A percentile compares a stretch with the other conserved stretches of the same genome.
Evolutionary conservation across 1,140 invertebrate genomes (phyloP).

Genomic region (Sycophaga agraensis): DNA sequence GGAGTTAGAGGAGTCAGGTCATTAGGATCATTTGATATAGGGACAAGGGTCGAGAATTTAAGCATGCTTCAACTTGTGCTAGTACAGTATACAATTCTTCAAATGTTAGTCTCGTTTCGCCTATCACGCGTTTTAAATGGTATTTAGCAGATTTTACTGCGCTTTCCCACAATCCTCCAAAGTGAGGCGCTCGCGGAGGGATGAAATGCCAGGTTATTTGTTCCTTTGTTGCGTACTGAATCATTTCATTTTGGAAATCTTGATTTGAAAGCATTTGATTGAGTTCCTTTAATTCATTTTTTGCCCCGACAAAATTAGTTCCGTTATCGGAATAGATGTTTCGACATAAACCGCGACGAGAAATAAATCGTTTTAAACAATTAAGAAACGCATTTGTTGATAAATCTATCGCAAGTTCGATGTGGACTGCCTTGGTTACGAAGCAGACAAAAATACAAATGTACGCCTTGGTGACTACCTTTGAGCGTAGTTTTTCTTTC

Average conservation of each 20-base stretch:
- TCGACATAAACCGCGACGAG: conserved; percentile 15
- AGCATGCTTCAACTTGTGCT: neutral
- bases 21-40: conserved; percentile 9
- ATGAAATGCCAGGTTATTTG: conserved; percentile 29
- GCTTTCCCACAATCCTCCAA: conserved; percentile 45
- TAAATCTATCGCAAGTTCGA: conserved; percentile 24
- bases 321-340: conserved; percentile 28
- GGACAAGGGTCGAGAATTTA: no score
- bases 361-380: conserved; percentile 35
- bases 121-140: conserved; percentile 14
- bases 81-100: neutral
- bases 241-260: neutral
- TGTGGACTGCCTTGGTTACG: neutral
- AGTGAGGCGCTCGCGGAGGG: conserved; percentile 38
- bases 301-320: conserved; percentile 14
- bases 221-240: no score
- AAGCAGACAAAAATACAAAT: conserved; percentile 3
- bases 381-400: conserved; percentile 34
- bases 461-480: neutral
- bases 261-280: neutral
- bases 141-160: conserved; percentile 38
- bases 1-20: neutral
- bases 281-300: neutral
- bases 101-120: neutral
- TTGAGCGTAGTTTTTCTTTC: neutral